phyloP scores from a whole-genome alignment of 2,113 vertebrate species.

The Eulacestoma nigropectus region DNA sequence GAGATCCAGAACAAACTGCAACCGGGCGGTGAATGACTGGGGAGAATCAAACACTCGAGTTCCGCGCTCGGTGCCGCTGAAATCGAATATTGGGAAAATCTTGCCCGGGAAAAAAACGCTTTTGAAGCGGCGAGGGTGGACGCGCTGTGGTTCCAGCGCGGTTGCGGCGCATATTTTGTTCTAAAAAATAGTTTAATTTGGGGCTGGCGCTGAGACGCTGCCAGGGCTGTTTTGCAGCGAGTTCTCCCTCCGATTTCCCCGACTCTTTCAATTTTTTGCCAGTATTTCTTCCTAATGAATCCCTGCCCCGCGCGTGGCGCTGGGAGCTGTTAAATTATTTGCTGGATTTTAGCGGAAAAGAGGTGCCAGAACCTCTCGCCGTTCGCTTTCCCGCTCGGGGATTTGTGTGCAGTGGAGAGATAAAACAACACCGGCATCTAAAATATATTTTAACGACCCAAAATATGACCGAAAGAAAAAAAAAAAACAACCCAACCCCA shows the following conservation, averaged over 20 bases:
- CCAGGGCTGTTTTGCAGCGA: neutral
- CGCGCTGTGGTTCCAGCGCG: slow-evolving; percentile 49
- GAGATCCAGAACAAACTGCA: slow-evolving; percentile 74
- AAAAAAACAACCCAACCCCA: neutral
- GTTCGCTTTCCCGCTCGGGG: neutral
- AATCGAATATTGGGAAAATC: slow-evolving; percentile 39
- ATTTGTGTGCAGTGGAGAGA: neutral
- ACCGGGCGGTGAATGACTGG: slow-evolving; percentile 31
- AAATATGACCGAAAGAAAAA: neutral
- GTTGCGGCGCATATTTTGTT: neutral
- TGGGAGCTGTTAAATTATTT: neutral
- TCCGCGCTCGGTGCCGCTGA: slow-evolving; percentile 52
- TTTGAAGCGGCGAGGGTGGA: slow-evolving; percentile 40
- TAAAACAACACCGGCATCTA: neutral
- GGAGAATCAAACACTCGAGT: slow-evolving; percentile 59
- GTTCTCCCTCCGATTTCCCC: neutral
- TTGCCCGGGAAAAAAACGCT: slow-evolving; percentile 7
- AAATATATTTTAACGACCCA: neutral
- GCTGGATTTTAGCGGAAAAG: neutral
- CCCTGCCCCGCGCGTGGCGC: neutral
- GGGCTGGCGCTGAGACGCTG: neutral
- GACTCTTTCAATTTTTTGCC: neutral
- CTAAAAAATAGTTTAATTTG: slow-evolving; percentile 41
- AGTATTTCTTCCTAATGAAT: neutral
- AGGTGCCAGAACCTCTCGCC: neutral